Evolutionary conservation across 2,113 vertebrate species (phyloP), one percentile per base, ranked within the genome.

Genomic region (Phoxinus phoxinus): DNA sequence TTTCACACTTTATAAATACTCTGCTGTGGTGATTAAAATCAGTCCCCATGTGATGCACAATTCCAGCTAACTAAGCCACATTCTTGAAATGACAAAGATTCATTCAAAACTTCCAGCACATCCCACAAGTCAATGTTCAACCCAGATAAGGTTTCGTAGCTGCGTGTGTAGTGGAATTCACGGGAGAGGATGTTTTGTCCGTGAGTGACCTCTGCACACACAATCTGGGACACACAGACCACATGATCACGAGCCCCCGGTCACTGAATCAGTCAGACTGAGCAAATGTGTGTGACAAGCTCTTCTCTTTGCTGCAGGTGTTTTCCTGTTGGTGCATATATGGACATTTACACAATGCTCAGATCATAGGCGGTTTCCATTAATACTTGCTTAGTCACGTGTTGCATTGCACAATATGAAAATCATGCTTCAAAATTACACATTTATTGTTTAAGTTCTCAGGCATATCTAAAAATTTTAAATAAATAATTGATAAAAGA

Each of bases 161-260:
- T 44, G 58, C 63, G 27, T 63, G 61, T 48, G 19, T 21, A 27
- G 35, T 44, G 35, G 25, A 65, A 65, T 61, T 32, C 71, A 48
- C n/a, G 15, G 19, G 48, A 30, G 48, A 71, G 73, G 72, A 56
- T 73, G 63, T 72, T 72, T 86, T 69, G 41, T 65, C 32, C 19
- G 6, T 71, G 48, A 17, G 30, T 82, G 73, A 79, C 80, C n/a
- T 72, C 65, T 56, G 61, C 9, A 46, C 23, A 46, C 15, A n/a
- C 48, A 71, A 73, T 71, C 81, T 81, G 77, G 71, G 85, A 67
- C 85, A 76, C 32, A 41, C 23, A 77, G 85, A 65, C 59, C 77
- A 85, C 81, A 61, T 88, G 84, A 25, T 73, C 72, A 59, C 35
- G 63, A 67, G 72, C 72, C 56, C 19, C 41, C 25, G 27, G 71